Base-by-base conservation (phyloP, 53 echinoderm and acorn worm species). In the Glandiceps talaboti region DNA sequence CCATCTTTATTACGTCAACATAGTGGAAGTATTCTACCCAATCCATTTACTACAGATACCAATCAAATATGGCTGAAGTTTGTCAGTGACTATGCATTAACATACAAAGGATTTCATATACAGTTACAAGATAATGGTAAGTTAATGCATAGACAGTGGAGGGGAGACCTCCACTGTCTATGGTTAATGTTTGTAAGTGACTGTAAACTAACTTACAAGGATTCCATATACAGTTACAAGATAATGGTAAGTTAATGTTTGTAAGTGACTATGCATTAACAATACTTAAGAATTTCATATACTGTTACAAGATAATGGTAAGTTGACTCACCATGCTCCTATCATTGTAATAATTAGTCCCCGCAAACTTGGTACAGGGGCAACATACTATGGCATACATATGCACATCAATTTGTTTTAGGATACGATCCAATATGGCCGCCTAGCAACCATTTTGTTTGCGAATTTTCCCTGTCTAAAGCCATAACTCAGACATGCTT, bases 1-100 rank as follows among this genome's bases (percentile, higher is more conserved):
- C 30, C 33, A 1, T 79, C 85, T 1, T 45, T 85, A 33, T 33
- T 85, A 45, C 64, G 64, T 6, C 64, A 45, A 6, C 64, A 45
- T 20, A 6, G 20, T 45, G 64, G 64, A 6, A 45, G 64, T 45
- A 6, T 45, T 45, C 20, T 45, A 45, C 64, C 64, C 6, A 20
- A 45, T 20, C 64, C 64, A 45, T 45, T 45, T 20, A 45, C 64
- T 20, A 45, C 64, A 45, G 64, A 45, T 45, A 45, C 64, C 64
- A 20, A 45, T 45, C 6, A 20, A 45, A 45, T 45, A 6, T 45
- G 64, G 64, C 64, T 45, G 64, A 45, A 45, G 20, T 45, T 45
- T 45, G 64, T 45, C 64, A 45, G 64, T 45, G 64, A 45, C 64
- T 20, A 45, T 20, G 6, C 64, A 12, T 6, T 45, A 20, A 45